Evolutionary conservation across 1,140 invertebrate species (phyloP).

Genomic region (Zeugodacus cucurbitae): DNA sequence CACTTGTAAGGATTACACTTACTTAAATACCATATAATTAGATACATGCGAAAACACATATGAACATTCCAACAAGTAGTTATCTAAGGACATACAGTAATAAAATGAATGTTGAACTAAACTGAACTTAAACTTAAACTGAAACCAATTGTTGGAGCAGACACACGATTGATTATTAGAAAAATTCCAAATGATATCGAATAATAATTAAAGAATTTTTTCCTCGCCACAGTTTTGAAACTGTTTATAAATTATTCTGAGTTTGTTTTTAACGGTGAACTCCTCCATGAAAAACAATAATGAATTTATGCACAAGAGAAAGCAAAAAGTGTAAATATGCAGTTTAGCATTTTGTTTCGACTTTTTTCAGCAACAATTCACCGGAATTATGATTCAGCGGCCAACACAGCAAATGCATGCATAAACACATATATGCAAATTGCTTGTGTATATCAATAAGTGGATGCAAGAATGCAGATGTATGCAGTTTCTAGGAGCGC

Average conservation of each 20-base stretch:
- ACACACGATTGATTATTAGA: too few species aligned
- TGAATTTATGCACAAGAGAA: neutral
- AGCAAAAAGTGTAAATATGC: neutral
- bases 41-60: too few species aligned
- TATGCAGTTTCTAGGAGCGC: neutral
- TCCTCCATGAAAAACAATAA: neutral
- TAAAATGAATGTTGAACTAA: too few species aligned
- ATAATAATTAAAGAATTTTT: too few species aligned
- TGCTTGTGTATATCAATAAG: neutral
- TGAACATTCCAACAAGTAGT: too few species aligned
- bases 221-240: too few species aligned
- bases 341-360: neutral
- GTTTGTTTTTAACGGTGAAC: neutral
- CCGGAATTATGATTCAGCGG: neutral
- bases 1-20: neutral
- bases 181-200: too few species aligned
- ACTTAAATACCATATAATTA: too few species aligned
- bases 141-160: too few species aligned
- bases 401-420: neutral
- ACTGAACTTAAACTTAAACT: too few species aligned
- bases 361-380: neutral
- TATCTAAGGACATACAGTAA: too few species aligned
- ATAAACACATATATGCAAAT: neutral
- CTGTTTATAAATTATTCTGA: too few species aligned
- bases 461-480: neutral